A percentile compares a stretch with the other conserved stretches of the same genome.
Evolutionary conservation across 2,888 invertebrate genomes (phyloP).

Genomic region (Panopea generosa): DNA sequence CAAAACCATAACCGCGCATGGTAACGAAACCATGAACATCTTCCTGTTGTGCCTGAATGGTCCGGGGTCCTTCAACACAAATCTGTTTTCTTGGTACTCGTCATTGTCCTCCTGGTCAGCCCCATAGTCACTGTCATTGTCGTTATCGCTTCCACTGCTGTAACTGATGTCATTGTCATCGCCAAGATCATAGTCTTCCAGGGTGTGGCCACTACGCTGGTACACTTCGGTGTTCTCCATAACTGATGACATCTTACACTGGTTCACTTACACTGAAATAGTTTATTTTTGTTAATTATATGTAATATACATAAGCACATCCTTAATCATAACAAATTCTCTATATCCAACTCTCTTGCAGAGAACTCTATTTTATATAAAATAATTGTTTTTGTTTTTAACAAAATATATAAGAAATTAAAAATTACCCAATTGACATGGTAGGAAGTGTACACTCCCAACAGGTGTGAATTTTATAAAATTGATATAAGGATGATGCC

Average conservation of each 20-base stretch:
- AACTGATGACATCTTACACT: not conserved
- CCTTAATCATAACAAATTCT: too few species aligned
- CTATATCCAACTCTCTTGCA: too few species aligned
- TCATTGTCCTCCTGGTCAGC: slow-evolving; percentile 64
- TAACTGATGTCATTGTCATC: slow-evolving; percentile 48
- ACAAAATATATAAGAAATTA: too few species aligned
- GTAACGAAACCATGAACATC: slow-evolving; percentile 77
- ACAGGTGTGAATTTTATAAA: too few species aligned
- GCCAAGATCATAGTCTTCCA: slow-evolving; percentile 44
- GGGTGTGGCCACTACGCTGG: slow-evolving; percentile 50
- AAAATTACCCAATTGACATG: too few species aligned
- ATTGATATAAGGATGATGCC: too few species aligned
- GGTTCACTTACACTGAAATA: too few species aligned
- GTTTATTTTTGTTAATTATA: too few species aligned
- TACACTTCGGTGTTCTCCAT: slow-evolving; percentile 38
- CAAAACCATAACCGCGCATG: slow-evolving; percentile 76
- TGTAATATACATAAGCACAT: too few species aligned
- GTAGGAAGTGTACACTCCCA: too few species aligned
- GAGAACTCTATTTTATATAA: too few species aligned
- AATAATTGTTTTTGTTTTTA: too few species aligned
- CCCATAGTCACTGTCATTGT: slow-evolving; percentile 63
- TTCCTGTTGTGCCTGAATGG: slow-evolving; percentile 77
- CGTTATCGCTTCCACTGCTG: slow-evolving; percentile 39
- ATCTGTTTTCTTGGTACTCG: slow-evolving; percentile 50
- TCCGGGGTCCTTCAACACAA: slow-evolving; percentile 72